These are phyloP conservation scores for Recurvirostra avosetta DNA, from an alignment of 2,113 vertebrate genomes.

Conservation along the genomic window DNA sequence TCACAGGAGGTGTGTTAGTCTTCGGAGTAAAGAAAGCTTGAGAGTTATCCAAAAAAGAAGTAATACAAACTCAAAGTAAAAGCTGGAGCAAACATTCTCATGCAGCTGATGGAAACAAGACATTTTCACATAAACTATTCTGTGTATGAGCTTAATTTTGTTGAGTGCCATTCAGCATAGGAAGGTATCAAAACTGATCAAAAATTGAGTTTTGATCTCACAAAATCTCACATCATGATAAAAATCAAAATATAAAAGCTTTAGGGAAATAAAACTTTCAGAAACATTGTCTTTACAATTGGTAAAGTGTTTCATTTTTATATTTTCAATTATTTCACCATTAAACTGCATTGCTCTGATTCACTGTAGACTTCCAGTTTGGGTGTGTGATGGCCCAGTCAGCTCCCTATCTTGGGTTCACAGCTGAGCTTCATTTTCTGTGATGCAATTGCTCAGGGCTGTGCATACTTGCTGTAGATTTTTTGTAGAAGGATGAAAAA, in stretches of 20 bases:
- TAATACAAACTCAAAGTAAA: not conserved
- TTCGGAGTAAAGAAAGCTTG: not conserved
- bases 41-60: not conserved
- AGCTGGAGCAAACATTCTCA: not conserved
- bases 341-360: not conserved
- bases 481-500: not conserved
- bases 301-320: not conserved
- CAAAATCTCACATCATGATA: not conserved
- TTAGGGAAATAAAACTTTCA: not conserved
- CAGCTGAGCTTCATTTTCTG: not conserved
- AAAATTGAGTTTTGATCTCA: not conserved
- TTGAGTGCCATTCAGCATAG: not conserved
- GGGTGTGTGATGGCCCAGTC: not conserved
- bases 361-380: not conserved
- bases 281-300: not conserved
- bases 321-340: constrained; percentile 3
- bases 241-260: not conserved
- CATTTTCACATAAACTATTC: not conserved
- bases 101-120: not conserved
- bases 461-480: not conserved
- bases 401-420: not conserved
- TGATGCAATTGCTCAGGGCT: not conserved
- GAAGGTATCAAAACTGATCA: not conserved
- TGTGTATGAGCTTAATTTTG: not conserved
- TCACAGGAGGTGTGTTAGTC: not conserved